phyloP scores from a whole-genome alignment of 37 sponge, comb jelly and placozoan species.

The Cladorhizidae sp. region DNA sequence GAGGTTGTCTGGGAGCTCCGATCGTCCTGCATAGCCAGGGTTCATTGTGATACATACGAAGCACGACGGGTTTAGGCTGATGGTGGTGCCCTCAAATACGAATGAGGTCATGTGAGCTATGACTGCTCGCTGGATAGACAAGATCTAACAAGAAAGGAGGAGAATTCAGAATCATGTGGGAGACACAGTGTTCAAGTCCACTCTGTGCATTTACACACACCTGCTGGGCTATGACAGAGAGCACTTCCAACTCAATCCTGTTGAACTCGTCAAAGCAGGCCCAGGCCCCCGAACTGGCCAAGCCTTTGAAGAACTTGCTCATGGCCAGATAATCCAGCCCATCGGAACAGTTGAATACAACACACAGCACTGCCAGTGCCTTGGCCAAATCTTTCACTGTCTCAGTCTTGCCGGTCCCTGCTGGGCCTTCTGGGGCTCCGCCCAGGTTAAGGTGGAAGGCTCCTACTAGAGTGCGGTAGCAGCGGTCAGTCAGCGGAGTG shows the following conservation, averaged over 20 bases:
- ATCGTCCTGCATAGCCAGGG: slow-evolving; percentile 99
- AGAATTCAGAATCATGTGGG: not conserved
- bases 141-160: slow-evolving; percentile 55
- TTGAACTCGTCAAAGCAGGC: slow-evolving; percentile 99
- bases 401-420: slow-evolving; percentile 92
- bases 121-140: slow-evolving; percentile 96
- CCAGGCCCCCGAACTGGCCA: slow-evolving; percentile 97
- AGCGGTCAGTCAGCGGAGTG: slow-evolving; percentile 98
- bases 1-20: slow-evolving; percentile 98
- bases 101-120: slow-evolving; percentile 79
- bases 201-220: slow-evolving; percentile 11
- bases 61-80: slow-evolving; percentile 85
- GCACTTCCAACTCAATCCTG: slow-evolving; percentile 90
- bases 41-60: slow-evolving; percentile 99
- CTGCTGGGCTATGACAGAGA: slow-evolving; percentile 94
- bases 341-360: slow-evolving; percentile 99
- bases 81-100: slow-evolving; percentile 94
- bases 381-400: slow-evolving; percentile 91
- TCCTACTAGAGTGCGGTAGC: slow-evolving; percentile 99
- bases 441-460: slow-evolving; percentile 97
- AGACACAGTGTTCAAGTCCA: not conserved
- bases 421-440: slow-evolving; percentile 99
- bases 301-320: slow-evolving; percentile 99
- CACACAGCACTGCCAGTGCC: slow-evolving; percentile 95
- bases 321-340: slow-evolving; percentile 99